A percentile compares a stretch with the other conserved stretches of the same genome.
Evolutionary conservation across 2,797 vertebrate genomes (phyloP).

Genomic region (Spinibarbus caldwelli): DNA sequence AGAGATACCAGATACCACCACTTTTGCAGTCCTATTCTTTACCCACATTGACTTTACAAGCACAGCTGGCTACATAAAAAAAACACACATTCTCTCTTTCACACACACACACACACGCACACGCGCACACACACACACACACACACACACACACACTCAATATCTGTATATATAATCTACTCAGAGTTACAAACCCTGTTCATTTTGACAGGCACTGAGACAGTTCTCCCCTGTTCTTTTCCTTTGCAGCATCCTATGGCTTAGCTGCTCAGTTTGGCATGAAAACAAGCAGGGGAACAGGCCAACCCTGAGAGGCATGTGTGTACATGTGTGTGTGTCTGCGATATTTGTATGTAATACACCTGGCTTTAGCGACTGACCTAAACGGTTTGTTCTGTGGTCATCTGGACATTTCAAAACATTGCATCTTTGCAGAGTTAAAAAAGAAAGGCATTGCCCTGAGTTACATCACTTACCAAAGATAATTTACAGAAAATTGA

Average conservation of each 20-base stretch:
- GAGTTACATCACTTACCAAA: constrained; percentile 35
- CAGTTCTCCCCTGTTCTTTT: constrained; percentile 11
- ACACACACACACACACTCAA: too few species aligned
- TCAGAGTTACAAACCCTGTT: not conserved
- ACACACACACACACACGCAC: too few species aligned
- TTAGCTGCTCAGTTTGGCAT: constrained; percentile 49
- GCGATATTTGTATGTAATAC: not conserved
- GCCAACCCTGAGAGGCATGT: constrained; percentile 2
- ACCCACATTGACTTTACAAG: not conserved
- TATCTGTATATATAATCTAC: constrained; percentile 5
- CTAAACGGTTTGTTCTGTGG: not conserved
- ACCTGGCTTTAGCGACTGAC: not conserved
- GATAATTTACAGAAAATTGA: constrained; percentile 14
- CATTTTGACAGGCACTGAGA: constrained; percentile 29
- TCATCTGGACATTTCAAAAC: constrained; percentile 12
- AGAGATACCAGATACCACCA: not conserved
- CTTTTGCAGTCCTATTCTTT: not conserved
- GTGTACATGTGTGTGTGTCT: constrained; percentile 6
- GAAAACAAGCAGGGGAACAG: constrained; percentile 32
- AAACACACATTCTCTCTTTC: not conserved
- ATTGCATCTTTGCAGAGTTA: constrained; percentile 2
- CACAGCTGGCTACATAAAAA: not conserved
- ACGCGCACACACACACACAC: too few species aligned
- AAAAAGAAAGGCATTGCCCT: not conserved
- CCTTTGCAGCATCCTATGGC: constrained; percentile 40